Evolutionary conservation across 2,888 invertebrate genomes (phyloP), one percentile per base, ranked within the genome.

Genomic region (Hydroisotoma schaefferi): DNA sequence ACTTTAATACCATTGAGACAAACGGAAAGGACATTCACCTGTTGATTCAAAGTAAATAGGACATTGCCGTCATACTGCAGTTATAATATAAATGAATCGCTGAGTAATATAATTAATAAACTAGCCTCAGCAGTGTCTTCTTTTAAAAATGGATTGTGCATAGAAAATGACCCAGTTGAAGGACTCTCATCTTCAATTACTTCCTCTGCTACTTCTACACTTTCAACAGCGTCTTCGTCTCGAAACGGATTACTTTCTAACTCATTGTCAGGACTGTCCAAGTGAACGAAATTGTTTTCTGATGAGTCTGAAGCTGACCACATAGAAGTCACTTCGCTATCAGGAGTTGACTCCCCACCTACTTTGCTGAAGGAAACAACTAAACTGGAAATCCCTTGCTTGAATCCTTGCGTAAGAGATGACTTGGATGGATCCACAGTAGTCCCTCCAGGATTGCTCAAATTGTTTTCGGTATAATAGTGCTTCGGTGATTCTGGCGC

Each of bases 1-100:
- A 88, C 76, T 77, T 90, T 87, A 5, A 87, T 83, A 67, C 86
- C 85, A 28, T 81, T 88, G 77, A 87, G 81, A 79, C 90, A 89
- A 73, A 84, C 83, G 1, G 82, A 82, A 20, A 79, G 76, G 70
- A 82, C 80, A 3, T 81, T 82, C 40, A 85, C 78, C 82, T 79
- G 71, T 33, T 71, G 48, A 56, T 48, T 59, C 23, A 63, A 55
- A 64, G 20, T 40, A 44, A 47, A n/a, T 43, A 18, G 18, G 12
- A 29, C 29, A n/a, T 12, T 28, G 15, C n/a, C n/a, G n/a, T n/a
- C n/a, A n/a, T n/a, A n/a, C n/a, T n/a, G n/a, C n/a, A n/a, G n/a
- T n/a, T n/a, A n/a, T n/a, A n/a, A n/a, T n/a, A n/a, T n/a, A n/a
- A n/a, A n/a, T n/a, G n/a, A n/a, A n/a, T n/a, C n/a, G n/a, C n/a